A percentile compares a stretch with the other conserved stretches of the same genome.
These are phyloP conservation scores for Syngnathus floridae DNA, from an alignment of 2,113 vertebrate genomes.

Conservation along the genomic window DNA sequence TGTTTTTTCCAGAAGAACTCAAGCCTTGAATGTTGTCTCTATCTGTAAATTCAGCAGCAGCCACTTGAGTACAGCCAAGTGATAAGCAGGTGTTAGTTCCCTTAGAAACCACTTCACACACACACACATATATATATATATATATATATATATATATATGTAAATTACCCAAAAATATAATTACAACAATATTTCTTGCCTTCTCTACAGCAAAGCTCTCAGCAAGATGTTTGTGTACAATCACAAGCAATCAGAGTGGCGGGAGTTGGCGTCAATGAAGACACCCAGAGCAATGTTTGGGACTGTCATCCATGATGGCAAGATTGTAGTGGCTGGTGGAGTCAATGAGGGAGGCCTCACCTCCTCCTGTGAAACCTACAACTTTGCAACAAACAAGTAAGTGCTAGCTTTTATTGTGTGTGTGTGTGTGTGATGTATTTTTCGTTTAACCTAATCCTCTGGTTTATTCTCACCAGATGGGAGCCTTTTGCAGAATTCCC, in stretches of 20 bases:
- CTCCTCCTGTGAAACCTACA: slow-evolving; percentile 80
- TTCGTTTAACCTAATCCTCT: slow-evolving; percentile 13
- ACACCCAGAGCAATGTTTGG: slow-evolving; percentile 92
- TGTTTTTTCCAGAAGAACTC: neutral
- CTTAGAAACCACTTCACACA: neutral
- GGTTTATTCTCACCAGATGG: slow-evolving; percentile 73
- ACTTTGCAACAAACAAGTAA: slow-evolving; percentile 88
- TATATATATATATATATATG: neutral
- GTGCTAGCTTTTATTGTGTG: neutral
- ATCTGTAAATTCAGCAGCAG: slow-evolving; percentile 8
- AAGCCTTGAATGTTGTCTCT: neutral
- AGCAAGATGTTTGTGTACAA: slow-evolving; percentile 90
- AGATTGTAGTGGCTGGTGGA: slow-evolving; percentile 84
- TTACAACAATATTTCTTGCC: neutral
- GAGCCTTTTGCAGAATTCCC: slow-evolving; percentile 89
- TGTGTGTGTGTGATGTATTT: neutral
- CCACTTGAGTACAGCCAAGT: neutral
- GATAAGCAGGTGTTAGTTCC: neutral
- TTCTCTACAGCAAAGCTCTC: slow-evolving; percentile 82
- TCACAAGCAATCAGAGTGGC: slow-evolving; percentile 95
- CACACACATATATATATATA: neutral
- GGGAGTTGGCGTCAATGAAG: slow-evolving; percentile 91
- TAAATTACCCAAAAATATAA: too few species aligned
- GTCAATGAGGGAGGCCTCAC: slow-evolving; percentile 94
- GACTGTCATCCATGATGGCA: slow-evolving; percentile 82